Evolutionary conservation across 2,797 vertebrate species (phyloP).

Genomic region (Allochrocebus solatus): DNA sequence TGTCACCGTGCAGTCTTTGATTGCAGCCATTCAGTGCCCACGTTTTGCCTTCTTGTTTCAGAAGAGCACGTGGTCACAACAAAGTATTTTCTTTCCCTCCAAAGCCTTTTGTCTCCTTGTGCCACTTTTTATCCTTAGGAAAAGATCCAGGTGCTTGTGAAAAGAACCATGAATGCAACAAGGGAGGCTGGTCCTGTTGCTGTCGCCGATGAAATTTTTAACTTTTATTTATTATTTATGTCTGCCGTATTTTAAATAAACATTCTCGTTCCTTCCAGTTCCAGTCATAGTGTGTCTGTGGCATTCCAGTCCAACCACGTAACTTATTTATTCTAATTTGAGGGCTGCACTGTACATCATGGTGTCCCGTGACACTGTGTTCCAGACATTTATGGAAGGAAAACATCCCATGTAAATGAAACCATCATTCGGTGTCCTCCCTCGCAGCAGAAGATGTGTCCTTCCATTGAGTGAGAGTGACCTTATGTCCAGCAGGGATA

Average conservation of each 20-base stretch:
- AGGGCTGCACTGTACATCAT: conserved; percentile 46
- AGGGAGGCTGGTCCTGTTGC: background rate
- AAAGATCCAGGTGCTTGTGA: background rate
- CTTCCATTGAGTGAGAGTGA: background rate
- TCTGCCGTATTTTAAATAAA: conserved; percentile 17
- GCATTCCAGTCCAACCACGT: conserved; percentile 14
- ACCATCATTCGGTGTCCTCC: background rate
- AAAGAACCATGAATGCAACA: background rate
- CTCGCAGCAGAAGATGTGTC: background rate
- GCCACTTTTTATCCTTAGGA: background rate
- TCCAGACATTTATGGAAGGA: conserved; percentile 76
- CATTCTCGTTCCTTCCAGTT: background rate
- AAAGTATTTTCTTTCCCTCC: background rate
- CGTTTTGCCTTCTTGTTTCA: background rate
- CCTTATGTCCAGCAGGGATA: conserved; percentile 61
- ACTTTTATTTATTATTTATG: conserved; percentile 53
- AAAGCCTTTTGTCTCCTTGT: background rate
- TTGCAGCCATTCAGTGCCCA: background rate
- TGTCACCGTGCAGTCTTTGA: accelerated
- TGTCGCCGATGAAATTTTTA: background rate
- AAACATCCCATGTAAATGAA: conserved; percentile 73
- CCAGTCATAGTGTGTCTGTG: background rate
- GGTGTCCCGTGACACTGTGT: conserved; percentile 60
- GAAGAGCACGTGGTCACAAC: background rate
- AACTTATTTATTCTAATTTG: conserved; percentile 34